A percentile compares a stretch with the other conserved stretches of the same genome.
These are phyloP conservation scores for Netta rufina DNA, from an alignment of 2,797 vertebrate species.

Conservation along the genomic window DNA sequence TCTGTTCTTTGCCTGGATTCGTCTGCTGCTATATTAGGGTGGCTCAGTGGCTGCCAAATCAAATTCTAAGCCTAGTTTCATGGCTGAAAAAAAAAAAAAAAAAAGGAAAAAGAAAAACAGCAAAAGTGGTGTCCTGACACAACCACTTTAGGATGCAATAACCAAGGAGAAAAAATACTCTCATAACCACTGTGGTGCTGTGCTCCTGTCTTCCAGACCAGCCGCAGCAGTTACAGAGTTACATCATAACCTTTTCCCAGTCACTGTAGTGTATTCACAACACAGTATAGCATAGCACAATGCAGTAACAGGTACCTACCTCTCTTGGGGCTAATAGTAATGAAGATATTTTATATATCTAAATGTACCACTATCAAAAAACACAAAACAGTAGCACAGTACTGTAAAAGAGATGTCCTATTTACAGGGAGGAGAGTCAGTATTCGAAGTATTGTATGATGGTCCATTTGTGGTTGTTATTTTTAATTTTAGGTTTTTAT, in stretches of 20 bases:
- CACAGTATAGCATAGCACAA: background rate
- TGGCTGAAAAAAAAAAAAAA: constrained; percentile 37
- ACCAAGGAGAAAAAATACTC: background rate
- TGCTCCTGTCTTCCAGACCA: background rate
- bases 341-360: background rate
- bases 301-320: background rate
- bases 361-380: background rate
- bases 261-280: background rate
- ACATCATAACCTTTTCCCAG: background rate
- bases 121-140: constrained; percentile 60
- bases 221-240: background rate
- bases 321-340: background rate
- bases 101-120: background rate
- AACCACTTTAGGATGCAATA: constrained; percentile 48
- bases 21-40: constrained; percentile 76
- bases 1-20: constrained; percentile 77
- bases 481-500: background rate
- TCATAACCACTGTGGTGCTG: constrained; percentile 22
- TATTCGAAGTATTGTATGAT: background rate
- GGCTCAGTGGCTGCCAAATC: constrained; percentile 73
- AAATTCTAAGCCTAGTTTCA: constrained; percentile 70
- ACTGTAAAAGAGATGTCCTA: background rate
- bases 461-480: background rate
- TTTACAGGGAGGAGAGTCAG: background rate
- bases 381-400: background rate